Evolutionary conservation across 2,797 vertebrate genomes (phyloP).

Genomic region (Acridotheres tristis): DNA sequence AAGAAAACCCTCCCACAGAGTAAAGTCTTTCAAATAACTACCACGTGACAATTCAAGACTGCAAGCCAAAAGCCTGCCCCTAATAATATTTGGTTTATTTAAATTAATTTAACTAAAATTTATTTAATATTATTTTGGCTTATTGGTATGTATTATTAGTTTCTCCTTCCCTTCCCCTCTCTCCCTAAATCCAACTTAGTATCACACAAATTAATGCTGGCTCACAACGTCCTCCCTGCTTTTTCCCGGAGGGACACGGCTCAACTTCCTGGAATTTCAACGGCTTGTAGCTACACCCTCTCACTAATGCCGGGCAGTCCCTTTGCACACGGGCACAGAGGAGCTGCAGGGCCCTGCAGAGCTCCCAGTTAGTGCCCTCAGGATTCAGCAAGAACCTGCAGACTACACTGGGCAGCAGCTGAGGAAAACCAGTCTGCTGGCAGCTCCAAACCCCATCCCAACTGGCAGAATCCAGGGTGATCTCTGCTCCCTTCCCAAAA

Average conservation of each 20-base stretch:
- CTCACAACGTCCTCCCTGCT: not conserved
- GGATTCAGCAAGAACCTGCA: not conserved
- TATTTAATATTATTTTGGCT: not conserved
- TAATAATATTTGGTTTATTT: not conserved
- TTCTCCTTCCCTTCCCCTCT: not conserved
- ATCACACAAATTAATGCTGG: not conserved
- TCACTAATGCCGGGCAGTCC: not conserved
- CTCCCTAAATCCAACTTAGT: not conserved
- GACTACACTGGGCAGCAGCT: rapidly evolving
- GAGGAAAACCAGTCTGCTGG: not conserved
- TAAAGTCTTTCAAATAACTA: not conserved
- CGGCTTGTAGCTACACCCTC: not conserved
- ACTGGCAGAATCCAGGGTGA: rapidly evolving
- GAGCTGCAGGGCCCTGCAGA: not conserved
- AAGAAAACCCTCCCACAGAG: not conserved
- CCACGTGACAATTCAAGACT: not conserved
- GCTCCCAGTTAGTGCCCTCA: not conserved
- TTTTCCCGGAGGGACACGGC: rapidly evolving
- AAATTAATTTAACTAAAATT: not conserved
- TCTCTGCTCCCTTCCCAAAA: not conserved
- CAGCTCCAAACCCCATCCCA: not conserved
- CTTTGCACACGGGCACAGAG: not conserved
- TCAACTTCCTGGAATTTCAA: not conserved
- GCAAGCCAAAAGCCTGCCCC: not conserved
- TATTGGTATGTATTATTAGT: not conserved